Percentiles rank a stretch among this genome's conserved stretches.
phyloP scores from a whole-genome alignment of 2,797 vertebrate species.

The Erithacus rubecula region DNA sequence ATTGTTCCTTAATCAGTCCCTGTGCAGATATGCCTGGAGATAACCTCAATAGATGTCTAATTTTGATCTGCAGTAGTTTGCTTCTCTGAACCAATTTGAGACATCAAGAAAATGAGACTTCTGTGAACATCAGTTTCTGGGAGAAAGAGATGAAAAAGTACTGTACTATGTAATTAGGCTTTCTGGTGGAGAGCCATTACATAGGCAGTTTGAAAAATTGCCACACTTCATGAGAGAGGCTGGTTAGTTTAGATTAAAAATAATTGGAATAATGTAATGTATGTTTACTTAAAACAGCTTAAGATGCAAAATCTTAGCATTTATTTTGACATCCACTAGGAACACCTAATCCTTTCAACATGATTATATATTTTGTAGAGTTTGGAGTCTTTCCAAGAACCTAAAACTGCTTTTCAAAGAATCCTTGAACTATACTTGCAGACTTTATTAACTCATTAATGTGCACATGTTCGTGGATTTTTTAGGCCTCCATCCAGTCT shows the following conservation, averaged over 20 bases:
- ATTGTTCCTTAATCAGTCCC: not conserved
- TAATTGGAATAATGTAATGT: not conserved
- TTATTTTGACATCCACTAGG: not conserved
- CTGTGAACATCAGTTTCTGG: not conserved
- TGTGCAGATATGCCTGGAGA: not conserved
- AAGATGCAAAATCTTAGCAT: not conserved
- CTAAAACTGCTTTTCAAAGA: not conserved
- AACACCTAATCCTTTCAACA: not conserved
- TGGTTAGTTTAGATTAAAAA: not conserved
- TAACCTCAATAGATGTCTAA: not conserved
- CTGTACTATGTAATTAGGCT: not conserved
- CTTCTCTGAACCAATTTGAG: not conserved
- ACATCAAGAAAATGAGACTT: not conserved
- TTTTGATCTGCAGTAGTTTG: not conserved
- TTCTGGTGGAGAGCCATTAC: not conserved
- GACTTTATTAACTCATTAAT: not conserved
- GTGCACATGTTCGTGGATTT: not conserved
- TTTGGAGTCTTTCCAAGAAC: not conserved
- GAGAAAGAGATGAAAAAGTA: not conserved
- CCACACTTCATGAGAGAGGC: not conserved
- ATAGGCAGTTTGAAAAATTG: not conserved
- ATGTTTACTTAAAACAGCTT: not conserved
- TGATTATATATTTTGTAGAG: not conserved
- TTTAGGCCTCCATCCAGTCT: not conserved
- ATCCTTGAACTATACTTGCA: not conserved